A percentile compares a stretch with the other conserved stretches of the same genome.
These are phyloP conservation scores for Eidolon helvum DNA, from an alignment of 2,113 vertebrate species.

Conservation along the genomic window DNA sequence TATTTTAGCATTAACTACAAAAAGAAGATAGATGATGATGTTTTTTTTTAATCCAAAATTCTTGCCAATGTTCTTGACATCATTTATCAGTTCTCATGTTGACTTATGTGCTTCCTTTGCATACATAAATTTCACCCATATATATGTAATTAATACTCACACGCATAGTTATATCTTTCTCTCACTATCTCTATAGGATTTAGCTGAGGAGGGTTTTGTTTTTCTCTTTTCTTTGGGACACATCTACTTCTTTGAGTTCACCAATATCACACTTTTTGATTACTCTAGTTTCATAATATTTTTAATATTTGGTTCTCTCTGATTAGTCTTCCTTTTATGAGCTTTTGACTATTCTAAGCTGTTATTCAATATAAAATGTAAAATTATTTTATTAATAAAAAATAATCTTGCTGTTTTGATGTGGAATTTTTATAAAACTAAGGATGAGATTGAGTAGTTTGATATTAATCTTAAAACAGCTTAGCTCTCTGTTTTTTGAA, in stretches of 20 bases:
- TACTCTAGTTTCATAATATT: neutral
- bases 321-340: neutral
- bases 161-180: neutral
- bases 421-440: neutral
- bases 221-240: neutral
- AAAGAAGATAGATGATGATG: neutral
- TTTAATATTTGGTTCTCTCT: neutral
- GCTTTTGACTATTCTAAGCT: neutral
- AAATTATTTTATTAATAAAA: neutral
- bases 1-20: neutral
- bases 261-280: neutral
- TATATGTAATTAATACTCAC: neutral
- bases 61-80: neutral
- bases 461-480: neutral
- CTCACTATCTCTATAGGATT: neutral
- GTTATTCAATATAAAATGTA: neutral
- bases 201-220: neutral
- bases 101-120: neutral
- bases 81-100: neutral
- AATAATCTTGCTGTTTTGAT: neutral
- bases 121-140: neutral
- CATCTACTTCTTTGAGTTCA: neutral
- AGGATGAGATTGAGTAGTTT: neutral
- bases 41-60: neutral
- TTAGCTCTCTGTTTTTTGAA: neutral